phyloP scores from a whole-genome alignment of 2,888 invertebrate genomes.

The Proisotoma minuta region DNA sequence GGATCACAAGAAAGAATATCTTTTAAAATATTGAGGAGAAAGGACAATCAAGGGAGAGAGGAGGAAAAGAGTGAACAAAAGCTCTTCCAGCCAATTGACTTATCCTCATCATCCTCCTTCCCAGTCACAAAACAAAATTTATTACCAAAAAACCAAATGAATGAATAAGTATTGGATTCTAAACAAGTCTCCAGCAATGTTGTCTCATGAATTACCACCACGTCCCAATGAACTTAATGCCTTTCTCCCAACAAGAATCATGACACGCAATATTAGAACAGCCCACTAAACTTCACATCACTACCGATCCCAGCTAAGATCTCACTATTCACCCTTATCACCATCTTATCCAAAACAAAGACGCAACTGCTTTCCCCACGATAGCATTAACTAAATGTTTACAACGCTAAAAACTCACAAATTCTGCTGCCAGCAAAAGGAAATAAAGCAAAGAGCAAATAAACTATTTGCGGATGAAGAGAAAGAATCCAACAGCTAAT shows the following conservation, averaged over 20 bases:
- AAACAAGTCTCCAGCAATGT: slow-evolving; percentile 11
- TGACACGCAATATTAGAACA: no score
- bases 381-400: no score
- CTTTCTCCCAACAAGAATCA: slow-evolving; percentile 1
- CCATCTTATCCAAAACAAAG: no score
- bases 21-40: no score
- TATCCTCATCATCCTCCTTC: slow-evolving; percentile 36
- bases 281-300: no score
- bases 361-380: no score
- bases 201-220: background rate
- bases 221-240: slow-evolving; percentile 17
- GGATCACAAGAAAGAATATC: no score
- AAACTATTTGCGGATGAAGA: background rate
- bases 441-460: background rate
- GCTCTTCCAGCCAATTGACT: slow-evolving; percentile 41
- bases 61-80: slow-evolving; percentile 12
- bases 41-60: slow-evolving; percentile 7
- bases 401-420: no score
- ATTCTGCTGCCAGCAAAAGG: no score
- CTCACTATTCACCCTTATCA: no score
- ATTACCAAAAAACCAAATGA: slow-evolving; percentile 21
- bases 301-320: no score
- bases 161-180: slow-evolving; percentile 26
- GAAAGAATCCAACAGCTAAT: background rate
- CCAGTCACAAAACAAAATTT: slow-evolving; percentile 24